Conservation (phyloP, 2,113 vertebrate species). For the Pomatostomus ruficeps region DNA sequence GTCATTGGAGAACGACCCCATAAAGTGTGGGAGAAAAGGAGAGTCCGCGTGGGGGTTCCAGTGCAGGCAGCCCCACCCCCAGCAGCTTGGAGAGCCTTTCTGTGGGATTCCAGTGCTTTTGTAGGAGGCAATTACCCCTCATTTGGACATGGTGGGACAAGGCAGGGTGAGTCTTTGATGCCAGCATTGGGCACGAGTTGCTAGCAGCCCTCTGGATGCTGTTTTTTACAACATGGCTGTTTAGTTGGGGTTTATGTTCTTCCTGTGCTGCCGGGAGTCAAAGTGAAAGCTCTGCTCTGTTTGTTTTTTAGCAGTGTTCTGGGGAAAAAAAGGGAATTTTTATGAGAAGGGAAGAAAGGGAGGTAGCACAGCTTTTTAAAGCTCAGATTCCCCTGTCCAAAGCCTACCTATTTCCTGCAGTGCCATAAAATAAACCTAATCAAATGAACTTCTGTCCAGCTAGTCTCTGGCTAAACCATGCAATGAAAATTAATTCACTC, state of each 20-base stretch:
- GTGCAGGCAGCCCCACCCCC: background rate
- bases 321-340: background rate
- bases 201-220: background rate
- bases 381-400: background rate
- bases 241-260: background rate
- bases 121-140: background rate
- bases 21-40: background rate
- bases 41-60: accelerated
- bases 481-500: background rate
- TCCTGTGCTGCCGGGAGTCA: background rate
- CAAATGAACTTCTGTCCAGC: background rate
- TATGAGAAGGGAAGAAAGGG: background rate
- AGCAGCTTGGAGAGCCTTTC: background rate
- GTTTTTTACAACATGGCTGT: background rate
- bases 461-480: background rate
- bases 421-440: background rate
- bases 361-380: background rate
- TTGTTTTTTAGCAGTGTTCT: background rate
- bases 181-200: accelerated
- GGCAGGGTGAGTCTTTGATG: background rate
- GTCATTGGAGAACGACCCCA: background rate
- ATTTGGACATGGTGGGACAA: background rate
- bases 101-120: background rate
- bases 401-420: background rate
- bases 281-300: background rate